Conservation (phyloP, 2,888 invertebrate species). For the Xestia ashworthii region DNA sequence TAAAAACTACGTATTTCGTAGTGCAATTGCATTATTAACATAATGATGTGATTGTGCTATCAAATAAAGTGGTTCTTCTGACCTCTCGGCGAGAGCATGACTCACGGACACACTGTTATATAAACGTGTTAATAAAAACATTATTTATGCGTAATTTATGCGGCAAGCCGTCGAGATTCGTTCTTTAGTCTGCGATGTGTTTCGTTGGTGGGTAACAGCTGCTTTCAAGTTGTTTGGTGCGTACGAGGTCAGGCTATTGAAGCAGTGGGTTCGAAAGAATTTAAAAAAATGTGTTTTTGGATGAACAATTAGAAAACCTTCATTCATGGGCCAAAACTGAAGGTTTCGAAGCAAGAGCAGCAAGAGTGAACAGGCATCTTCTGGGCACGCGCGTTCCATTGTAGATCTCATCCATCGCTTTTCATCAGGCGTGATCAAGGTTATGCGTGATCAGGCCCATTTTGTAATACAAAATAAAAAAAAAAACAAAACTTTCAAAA, state of each 20-base stretch:
- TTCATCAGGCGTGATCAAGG: too few species aligned
- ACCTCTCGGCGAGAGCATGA: slow-evolving; percentile 26
- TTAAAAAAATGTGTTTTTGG: neutral
- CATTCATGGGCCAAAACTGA: too few species aligned
- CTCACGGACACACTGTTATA: slow-evolving; percentile 50
- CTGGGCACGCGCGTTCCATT: too few species aligned
- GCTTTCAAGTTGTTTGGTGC: slow-evolving; percentile 10
- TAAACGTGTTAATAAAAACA: slow-evolving; percentile 49
- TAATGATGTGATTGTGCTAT: slow-evolving; percentile 5
- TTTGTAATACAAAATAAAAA: too few species aligned
- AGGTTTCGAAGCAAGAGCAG: too few species aligned
- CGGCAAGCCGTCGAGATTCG: slow-evolving; percentile 22
- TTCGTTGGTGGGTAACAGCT: slow-evolving; percentile 23
- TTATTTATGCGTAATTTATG: slow-evolving; percentile 50
- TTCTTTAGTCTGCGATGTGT: slow-evolving; percentile 27
- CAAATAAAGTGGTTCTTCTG: slow-evolving; percentile 45
- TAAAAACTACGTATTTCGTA: too few species aligned
- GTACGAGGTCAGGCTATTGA: neutral
- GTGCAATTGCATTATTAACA: neutral
- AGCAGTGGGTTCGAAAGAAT: neutral
- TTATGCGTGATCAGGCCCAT: too few species aligned
- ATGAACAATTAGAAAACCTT: neutral
- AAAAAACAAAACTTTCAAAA: too few species aligned
- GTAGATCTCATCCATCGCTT: too few species aligned
- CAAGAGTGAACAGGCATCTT: too few species aligned